phyloP scores from a whole-genome alignment of 2,113 vertebrate species.

The Brachyistius frenatus region DNA sequence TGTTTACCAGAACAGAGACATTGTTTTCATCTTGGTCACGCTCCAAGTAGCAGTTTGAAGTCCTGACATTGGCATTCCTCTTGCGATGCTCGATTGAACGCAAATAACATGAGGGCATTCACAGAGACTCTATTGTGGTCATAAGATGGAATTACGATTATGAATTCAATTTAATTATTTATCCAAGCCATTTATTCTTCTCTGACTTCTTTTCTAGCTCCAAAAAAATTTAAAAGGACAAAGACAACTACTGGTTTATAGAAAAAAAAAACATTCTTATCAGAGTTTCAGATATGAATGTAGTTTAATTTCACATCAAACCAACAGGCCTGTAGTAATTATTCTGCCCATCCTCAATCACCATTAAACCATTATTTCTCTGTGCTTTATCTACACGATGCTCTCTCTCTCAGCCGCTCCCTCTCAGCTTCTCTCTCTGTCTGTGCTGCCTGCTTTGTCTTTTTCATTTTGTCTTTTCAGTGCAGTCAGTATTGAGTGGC shows the following conservation, averaged over 20 bases:
- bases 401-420: slow-evolving; percentile 13
- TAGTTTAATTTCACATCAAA: slow-evolving; percentile 62
- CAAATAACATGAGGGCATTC: slow-evolving; percentile 36
- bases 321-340: slow-evolving; percentile 62
- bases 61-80: slow-evolving; percentile 31
- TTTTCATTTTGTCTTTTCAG: slow-evolving; percentile 73
- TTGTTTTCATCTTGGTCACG: slow-evolving; percentile 28
- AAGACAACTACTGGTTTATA: slow-evolving; percentile 33
- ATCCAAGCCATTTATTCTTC: slow-evolving; percentile 21
- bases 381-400: slow-evolving; percentile 62
- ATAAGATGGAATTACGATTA: slow-evolving; percentile 50
- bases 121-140: slow-evolving; percentile 18
- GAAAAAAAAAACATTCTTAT: slow-evolving; percentile 30
- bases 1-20: slow-evolving; percentile 31
- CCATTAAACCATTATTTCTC: slow-evolving; percentile 74
- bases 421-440: slow-evolving; percentile 1
- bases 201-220: slow-evolving; percentile 38
- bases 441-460: slow-evolving; percentile 54
- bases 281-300: slow-evolving; percentile 64
- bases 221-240: slow-evolving; percentile 39
- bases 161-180: slow-evolving; percentile 49
- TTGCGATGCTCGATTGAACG: slow-evolving; percentile 24
- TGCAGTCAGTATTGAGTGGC: slow-evolving; percentile 68
- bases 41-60: slow-evolving; percentile 9
- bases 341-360: slow-evolving; percentile 64